These are phyloP conservation scores for Diplolepis rosae DNA, from an alignment of 2,888 invertebrate genomes.

Conservation along the genomic window DNA sequence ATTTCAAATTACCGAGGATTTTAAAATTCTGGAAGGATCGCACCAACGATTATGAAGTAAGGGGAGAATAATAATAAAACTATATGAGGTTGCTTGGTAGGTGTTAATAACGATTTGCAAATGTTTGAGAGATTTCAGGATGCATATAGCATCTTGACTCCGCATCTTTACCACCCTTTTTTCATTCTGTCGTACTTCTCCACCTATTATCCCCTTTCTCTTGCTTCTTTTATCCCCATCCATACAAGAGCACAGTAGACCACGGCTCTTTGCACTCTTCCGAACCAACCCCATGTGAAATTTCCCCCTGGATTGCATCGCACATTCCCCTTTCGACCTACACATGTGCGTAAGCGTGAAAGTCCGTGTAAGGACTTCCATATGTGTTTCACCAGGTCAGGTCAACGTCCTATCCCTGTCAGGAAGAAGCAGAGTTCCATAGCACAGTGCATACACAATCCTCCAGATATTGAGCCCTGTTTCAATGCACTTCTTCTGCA, in stretches of 20 bases:
- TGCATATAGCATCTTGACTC: conserved; percentile 26
- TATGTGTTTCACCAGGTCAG: conserved; percentile 74
- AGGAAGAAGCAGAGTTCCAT: conserved; percentile 39
- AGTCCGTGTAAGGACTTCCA: conserved; percentile 64
- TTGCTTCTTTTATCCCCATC: conserved; percentile 37
- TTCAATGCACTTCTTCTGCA: conserved; percentile 59
- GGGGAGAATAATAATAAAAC: not conserved
- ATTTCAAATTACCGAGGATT: no score
- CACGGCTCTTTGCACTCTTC: conserved; percentile 48
- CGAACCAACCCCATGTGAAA: conserved; percentile 61
- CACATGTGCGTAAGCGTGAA: conserved; percentile 48
- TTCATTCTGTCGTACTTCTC: conserved; percentile 12
- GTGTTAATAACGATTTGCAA: conserved; percentile 44
- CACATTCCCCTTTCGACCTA: conserved; percentile 56
- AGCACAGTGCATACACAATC: conserved; percentile 55
- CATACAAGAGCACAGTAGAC: conserved; percentile 20
- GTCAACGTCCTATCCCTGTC: conserved; percentile 71
- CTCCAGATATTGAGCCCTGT: conserved; percentile 62
- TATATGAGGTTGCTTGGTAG: conserved; percentile 12
- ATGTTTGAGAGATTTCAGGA: conserved; percentile 36
- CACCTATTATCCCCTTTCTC: conserved; percentile 38
- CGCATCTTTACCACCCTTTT: conserved; percentile 26
- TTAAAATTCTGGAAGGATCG: no score
- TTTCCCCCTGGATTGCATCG: conserved; percentile 63
- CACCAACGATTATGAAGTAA: no score